Percentiles rank a stretch among this genome's conserved stretches.
phyloP scores from a whole-genome alignment of 2,888 invertebrate genomes.

The Eristalis intricaria region DNA sequence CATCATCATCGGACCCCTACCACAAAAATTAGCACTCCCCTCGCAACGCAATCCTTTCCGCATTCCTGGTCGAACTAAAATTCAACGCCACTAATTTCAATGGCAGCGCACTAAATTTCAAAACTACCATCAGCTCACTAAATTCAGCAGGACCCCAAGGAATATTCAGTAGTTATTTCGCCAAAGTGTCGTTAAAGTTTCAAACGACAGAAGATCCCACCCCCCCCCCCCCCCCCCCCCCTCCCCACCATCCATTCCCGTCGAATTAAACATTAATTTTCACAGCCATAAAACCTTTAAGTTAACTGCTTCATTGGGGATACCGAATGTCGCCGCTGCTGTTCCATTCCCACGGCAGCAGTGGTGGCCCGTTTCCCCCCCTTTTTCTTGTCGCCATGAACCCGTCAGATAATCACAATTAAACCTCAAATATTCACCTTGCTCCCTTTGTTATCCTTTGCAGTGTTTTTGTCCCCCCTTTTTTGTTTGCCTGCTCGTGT shows the following conservation, averaged over 20 bases:
- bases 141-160: constrained; percentile 5
- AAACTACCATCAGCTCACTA: constrained; percentile 23
- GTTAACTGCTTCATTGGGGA: constrained; percentile 35
- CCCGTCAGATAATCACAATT: constrained; percentile 34
- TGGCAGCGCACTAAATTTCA: not conserved
- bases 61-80: not conserved
- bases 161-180: constrained; percentile 21
- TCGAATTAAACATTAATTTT: constrained; percentile 40
- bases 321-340: not conserved
- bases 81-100: not conserved
- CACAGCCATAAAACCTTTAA: constrained; percentile 34
- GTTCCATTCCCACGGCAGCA: not conserved
- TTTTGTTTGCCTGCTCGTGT: not conserved
- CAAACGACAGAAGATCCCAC: not conserved
- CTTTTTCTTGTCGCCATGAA: not conserved
- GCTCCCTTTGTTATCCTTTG: constrained; percentile 6
- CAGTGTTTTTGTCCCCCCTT: not conserved
- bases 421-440: constrained; percentile 21
- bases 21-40: not conserved
- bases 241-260: not conserved
- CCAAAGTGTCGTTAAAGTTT: constrained; percentile 27
- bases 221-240: not conserved
- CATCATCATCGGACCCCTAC: not conserved
- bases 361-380: not conserved
- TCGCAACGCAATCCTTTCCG: not conserved